phyloP scores from a whole-genome alignment of 1,140 invertebrate genomes.

The Cherax destructor region DNA sequence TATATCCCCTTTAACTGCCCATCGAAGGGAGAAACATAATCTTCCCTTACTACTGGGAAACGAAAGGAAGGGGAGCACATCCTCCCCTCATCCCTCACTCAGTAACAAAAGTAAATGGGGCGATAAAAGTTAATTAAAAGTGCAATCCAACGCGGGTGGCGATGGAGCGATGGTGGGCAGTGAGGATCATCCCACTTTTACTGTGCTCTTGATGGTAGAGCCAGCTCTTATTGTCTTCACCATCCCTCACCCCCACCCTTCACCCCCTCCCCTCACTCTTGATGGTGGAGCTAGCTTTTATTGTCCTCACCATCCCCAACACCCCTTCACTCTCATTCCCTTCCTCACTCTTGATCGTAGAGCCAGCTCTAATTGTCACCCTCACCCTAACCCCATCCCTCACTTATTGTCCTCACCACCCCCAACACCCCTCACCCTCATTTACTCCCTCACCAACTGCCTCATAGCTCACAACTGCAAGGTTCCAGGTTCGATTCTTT shows the following conservation, averaged over 20 bases:
- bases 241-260: no score
- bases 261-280: no score
- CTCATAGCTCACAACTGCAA: no score
- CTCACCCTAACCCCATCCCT: neutral
- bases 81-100: conserved; percentile 18
- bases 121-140: conserved; percentile 43
- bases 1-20: neutral
- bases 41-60: neutral
- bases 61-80: neutral
- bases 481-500: no score
- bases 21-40: neutral
- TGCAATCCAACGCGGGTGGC: conserved; percentile 19
- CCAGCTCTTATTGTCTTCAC: neutral
- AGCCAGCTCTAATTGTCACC: neutral
- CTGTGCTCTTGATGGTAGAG: neutral
- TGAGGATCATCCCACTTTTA: conserved; percentile 8
- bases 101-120: conserved; percentile 12
- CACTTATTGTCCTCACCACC: no score
- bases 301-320: no score
- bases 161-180: neutral
- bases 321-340: no score
- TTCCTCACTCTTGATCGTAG: neutral
- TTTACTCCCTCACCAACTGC: no score
- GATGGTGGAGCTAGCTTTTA: no score
- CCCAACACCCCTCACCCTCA: no score